A percentile compares a stretch with the other conserved stretches of the same genome.
phyloP scores from a whole-genome alignment of 37 sponge, comb jelly and placozoan genomes.

The Diacarnus erythraeanus region DNA sequence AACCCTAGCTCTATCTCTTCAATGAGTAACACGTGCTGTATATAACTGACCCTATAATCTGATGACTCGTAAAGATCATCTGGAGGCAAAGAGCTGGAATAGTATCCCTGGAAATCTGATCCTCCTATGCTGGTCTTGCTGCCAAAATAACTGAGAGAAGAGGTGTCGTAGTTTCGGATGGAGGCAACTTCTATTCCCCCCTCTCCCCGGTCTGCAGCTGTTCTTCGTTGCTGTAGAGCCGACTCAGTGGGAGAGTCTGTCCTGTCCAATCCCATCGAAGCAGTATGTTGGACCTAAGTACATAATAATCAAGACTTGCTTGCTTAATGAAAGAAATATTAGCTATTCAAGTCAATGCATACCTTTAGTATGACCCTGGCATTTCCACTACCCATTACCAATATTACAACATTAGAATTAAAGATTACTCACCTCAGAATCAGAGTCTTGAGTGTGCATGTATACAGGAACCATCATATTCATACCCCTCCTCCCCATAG shows the following conservation, averaged over 20 bases:
- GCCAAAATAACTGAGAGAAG: constrained; percentile 23
- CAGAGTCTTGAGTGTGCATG: not conserved
- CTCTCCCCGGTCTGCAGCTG: not conserved
- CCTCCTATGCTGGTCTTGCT: constrained; percentile 27
- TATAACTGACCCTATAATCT: constrained; percentile 30
- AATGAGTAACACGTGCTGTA: no score
- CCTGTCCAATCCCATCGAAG: not conserved
- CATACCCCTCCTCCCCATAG: not conserved
- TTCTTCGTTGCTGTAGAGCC: constrained; percentile 1
- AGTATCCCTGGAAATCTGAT: constrained; percentile 18
- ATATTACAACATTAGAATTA: no score
- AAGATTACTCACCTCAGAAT: not conserved
- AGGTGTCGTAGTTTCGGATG: constrained; percentile 13
- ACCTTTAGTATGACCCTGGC: not conserved
- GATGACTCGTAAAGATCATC: constrained; percentile 45
- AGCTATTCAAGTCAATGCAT: not conserved
- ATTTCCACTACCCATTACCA: no score
- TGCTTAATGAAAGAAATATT: not conserved
- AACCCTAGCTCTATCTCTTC: no score
- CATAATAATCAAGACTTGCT: not conserved
- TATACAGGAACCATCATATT: not conserved
- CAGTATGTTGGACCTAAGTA: not conserved
- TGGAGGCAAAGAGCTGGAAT: constrained; percentile 29
- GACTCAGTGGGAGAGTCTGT: constrained; percentile 7
- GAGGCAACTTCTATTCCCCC: constrained; percentile 8